Conservation (phyloP, 2,797 vertebrate species). For the Lepus townsendii region DNA sequence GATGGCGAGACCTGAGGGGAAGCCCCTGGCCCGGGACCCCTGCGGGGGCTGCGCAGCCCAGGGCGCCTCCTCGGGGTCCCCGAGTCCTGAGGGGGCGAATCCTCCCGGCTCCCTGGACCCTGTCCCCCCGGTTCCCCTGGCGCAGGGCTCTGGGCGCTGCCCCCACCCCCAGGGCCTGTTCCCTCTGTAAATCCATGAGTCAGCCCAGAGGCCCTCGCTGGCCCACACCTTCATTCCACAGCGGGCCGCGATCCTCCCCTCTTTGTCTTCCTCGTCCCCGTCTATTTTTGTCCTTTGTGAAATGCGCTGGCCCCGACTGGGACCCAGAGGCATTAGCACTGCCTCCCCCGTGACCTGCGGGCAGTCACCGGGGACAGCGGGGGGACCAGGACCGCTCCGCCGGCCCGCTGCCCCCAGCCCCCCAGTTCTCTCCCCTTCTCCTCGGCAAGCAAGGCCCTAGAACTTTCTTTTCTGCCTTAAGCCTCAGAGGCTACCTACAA, state of each 20-base stretch:
- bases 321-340: constrained; percentile 69
- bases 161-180: neutral
- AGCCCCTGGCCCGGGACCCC: too few relatives aligned
- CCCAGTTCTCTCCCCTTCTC: neutral
- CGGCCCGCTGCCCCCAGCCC: neutral
- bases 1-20: too few relatives aligned
- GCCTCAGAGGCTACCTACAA: neutral
- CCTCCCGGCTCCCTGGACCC: neutral
- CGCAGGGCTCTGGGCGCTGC: neutral
- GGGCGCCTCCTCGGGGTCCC: too few relatives aligned
- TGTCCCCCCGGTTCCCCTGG: neutral
- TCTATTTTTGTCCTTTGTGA: constrained; percentile 78
- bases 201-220: constrained; percentile 32
- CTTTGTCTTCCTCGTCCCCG: constrained; percentile 70
- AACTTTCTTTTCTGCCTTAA: neutral
- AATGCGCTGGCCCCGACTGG: constrained; percentile 50
- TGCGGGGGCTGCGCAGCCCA: too few relatives aligned
- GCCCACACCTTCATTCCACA: constrained; percentile 49
- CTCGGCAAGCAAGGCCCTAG: neutral
- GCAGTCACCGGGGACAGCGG: too few relatives aligned
- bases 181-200: constrained; percentile 40
- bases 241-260: neutral
- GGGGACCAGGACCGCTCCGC: neutral
- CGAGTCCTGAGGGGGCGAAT: too few relatives aligned
- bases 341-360: constrained; percentile 1